Conservation (phyloP, 2,888 invertebrate genomes). For the Orthosia gracilis region DNA sequence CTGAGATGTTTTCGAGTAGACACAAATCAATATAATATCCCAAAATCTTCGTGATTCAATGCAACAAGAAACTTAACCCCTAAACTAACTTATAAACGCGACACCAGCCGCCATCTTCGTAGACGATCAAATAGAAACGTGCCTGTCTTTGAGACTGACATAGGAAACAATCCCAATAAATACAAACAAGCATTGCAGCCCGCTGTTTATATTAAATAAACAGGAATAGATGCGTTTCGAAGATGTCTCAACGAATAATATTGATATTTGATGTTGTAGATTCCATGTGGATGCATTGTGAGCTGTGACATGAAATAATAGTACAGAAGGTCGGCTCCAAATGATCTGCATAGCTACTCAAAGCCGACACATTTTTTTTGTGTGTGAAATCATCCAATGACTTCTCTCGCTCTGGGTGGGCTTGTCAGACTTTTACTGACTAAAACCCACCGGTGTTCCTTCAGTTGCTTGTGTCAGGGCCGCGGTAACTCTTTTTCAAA, state of each 20-base stretch:
- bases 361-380: no score
- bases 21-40: no score
- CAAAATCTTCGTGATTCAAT: neutral
- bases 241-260: constrained; percentile 23
- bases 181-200: constrained; percentile 33
- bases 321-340: no score
- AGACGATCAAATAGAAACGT: constrained; percentile 48
- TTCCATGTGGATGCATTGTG: neutral
- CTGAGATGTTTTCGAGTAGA: no score
- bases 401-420: no score
- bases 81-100: constrained; percentile 11
- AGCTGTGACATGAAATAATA: neutral
- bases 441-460: no score
- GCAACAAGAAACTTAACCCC: neutral
- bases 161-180: constrained; percentile 39
- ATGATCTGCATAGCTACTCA: no score
- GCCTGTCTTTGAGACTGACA: constrained; percentile 34
- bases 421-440: no score
- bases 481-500: no score
- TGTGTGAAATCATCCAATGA: no score
- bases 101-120: neutral
- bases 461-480: no score
- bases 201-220: constrained; percentile 28
- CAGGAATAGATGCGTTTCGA: constrained; percentile 20
- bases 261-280: constrained; percentile 37